Base-by-base conservation (phyloP, 2,888 invertebrate species). In the Agrotis ipsilon region DNA sequence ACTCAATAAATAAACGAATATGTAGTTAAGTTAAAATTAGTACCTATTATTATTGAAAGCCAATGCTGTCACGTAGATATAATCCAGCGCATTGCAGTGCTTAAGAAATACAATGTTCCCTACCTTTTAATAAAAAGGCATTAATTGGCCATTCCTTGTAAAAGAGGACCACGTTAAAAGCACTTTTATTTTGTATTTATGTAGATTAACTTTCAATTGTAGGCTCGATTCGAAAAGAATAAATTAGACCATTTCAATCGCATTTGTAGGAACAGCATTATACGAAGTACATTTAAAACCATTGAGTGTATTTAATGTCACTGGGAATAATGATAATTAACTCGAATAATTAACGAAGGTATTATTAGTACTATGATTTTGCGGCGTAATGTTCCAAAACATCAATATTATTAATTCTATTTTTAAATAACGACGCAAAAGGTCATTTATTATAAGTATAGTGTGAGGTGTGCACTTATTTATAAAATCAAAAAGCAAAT, bases 401-500 rank as follows among this genome's bases (percentile, higher is more conserved):
- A 63, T 59, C n/a, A 48, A 51, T 18, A 43, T 43, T 52, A 24
- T 48, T 43, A 52, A 52, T 60, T 60, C 13, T 32, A 18, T 62
- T 65, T 71, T 13, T 45, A 52, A 64, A 57, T 39, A 52, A 52
- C 32, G 9, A 49, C 11, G 32, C 39, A n/a, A 60, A 49, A 48
- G 51, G 55, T 49, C 21, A 39, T 19, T 63, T 52, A 48, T n/a
- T n/a, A n/a, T n/a, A n/a, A n/a, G n/a, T n/a, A n/a, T n/a, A n/a
- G n/a, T n/a, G n/a, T n/a, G n/a, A 60, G 32, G 55, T 69, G 32
- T 55, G 72, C 61, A 77, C 54, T 72, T 68, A 65, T 65, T 61
- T 55, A 57, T 68, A 83, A 86, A 85, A 82, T 82, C 66, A 75
- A 82, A 84, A 82, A 82, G 74, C 86, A 79, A 83, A 80, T 72